Evolutionary conservation across 2,888 invertebrate genomes (phyloP).

Genomic region (Mimumesa dahlbomi): DNA sequence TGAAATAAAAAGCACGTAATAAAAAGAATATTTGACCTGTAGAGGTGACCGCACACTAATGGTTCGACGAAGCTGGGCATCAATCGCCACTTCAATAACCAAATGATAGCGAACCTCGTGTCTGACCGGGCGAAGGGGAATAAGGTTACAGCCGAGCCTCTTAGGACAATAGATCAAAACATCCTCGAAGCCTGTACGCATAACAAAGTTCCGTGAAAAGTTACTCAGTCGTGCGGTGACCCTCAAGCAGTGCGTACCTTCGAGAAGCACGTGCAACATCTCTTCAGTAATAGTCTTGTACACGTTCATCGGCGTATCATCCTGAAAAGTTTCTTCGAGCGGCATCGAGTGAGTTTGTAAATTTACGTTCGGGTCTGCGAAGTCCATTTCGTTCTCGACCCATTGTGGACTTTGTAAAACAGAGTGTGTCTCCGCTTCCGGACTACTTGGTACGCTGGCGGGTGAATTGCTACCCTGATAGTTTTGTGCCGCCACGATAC

Average conservation of each 20-base stretch:
- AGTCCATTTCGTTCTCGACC: conserved; percentile 82
- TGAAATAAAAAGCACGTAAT: too few species aligned
- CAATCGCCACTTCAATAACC: conserved; percentile 85
- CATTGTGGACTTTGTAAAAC: conserved; percentile 73
- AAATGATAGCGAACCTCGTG: conserved; percentile 86
- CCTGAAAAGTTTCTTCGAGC: conserved; percentile 80
- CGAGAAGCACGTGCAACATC: conserved; percentile 84
- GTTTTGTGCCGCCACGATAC: conserved; percentile 62
- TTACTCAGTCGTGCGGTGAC: neutral
- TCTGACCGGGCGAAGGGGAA: conserved; percentile 84
- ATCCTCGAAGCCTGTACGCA: conserved; percentile 83
- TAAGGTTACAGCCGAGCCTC: conserved; percentile 84
- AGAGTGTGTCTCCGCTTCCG: conserved; percentile 63
- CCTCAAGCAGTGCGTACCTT: conserved; percentile 76
- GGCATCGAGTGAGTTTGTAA: conserved; percentile 51
- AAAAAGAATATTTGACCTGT: conserved; percentile 82
- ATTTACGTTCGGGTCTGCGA: conserved; percentile 80
- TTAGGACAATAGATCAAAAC: conserved; percentile 85
- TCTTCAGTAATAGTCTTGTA: conserved; percentile 86
- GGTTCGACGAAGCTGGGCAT: conserved; percentile 81
- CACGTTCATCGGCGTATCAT: conserved; percentile 82
- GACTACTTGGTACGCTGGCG: conserved; percentile 68
- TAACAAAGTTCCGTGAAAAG: neutral
- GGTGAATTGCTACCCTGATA: conserved; percentile 61
- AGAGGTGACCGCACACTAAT: conserved; percentile 88